Base-by-base conservation (phyloP, 2,797 vertebrate species). In the Falco rusticolus region DNA sequence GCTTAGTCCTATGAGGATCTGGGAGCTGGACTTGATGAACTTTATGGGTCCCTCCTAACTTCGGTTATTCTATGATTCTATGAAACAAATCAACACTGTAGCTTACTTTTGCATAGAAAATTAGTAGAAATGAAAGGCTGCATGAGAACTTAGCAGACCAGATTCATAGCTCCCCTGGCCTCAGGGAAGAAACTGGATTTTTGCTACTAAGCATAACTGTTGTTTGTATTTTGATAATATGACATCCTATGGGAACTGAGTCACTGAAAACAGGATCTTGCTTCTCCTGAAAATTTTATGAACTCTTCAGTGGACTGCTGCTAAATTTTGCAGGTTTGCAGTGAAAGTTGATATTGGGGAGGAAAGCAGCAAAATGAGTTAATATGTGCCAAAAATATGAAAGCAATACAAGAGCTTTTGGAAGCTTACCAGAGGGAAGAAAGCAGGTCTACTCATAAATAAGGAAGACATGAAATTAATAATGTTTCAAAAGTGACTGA, bases 401-500 rank as follows among this genome's bases (percentile, higher is more conserved):
- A 80, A 85, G 69, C 53, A 89, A 43, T 87, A 63, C 39, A 89
- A 87, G 22, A 65, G 47, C 59, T 87, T 95, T 83, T 95, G 87
- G 84, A 92, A 92, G 31, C 43, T 83, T 87, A 91, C 87, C 94
- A 95, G 90, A 76, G 75, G 45, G 61, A 83, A 92, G 34, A 91
- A 96, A 87, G 34, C 60, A 92, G 21, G 39, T 53, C 76, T 87
- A 65, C 72, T 84, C 72, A 84, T 95, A 95, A 93, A 96, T 87
- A 92, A 94, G 69, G 63, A 92, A 51, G 89, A 91, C n/a, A 41
- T 78, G 15, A 92, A 96, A 97, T 95, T 94, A 88, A 96, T 95
- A 80, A 92, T 48, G n/a, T 84, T 79, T 95, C 82, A 90, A 41
- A 94, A 96, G 39, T 76, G 59, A 86, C 90, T 86, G 82, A 93